Conservation (phyloP, 2,797 vertebrate genomes). For the Galagoides demidoff region DNA sequence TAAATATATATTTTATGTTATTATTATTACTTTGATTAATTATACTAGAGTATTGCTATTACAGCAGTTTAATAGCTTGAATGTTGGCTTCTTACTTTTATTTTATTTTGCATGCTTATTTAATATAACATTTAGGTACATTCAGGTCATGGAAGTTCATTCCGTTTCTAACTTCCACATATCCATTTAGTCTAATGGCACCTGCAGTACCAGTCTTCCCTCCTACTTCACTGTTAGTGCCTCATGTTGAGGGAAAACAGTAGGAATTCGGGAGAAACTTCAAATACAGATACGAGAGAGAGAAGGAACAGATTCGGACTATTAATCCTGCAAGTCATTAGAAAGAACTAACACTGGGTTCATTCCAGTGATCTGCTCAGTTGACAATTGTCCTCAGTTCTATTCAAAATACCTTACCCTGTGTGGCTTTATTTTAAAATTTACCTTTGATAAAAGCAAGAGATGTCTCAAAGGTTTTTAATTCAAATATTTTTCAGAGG, state of each 20-base stretch:
- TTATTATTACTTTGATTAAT: not conserved
- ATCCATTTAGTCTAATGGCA: not conserved
- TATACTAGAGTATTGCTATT: not conserved
- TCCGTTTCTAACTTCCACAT: not conserved
- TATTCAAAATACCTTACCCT: not conserved
- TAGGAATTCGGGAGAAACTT: not conserved
- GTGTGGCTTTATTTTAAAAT: not conserved
- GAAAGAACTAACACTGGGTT: not conserved
- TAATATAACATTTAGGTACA: not conserved
- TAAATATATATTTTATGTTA: not conserved
- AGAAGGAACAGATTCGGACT: not conserved
- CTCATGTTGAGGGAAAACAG: not conserved
- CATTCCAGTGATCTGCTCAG: not conserved
- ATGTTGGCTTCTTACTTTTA: not conserved
- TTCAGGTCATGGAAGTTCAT: constrained; percentile 4
- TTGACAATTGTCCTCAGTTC: not conserved
- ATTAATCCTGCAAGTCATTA: not conserved
- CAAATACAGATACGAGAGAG: not conserved
- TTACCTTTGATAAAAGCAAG: not conserved
- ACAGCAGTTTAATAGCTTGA: not conserved
- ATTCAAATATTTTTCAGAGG: not conserved
- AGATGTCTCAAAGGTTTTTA: not conserved
- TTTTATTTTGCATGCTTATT: constrained; percentile 61
- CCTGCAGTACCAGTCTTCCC: not conserved
- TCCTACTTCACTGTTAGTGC: not conserved